Conservation (phyloP, 2,888 invertebrate species). For the Dendrolimus houi region DNA sequence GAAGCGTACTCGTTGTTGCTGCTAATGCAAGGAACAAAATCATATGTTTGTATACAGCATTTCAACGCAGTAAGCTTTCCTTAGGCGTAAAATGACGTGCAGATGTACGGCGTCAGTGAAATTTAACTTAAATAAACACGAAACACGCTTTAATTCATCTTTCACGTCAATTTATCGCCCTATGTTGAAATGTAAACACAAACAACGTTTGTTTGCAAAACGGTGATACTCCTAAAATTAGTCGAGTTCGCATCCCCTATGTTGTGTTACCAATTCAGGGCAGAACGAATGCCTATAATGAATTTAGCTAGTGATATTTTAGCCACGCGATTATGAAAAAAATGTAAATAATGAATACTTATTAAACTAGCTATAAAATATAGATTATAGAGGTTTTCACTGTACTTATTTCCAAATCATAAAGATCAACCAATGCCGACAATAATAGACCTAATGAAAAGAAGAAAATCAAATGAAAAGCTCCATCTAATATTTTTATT, state of each 20-base stretch:
- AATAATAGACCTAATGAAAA: no score
- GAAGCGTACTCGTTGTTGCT: background rate
- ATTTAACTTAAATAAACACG: constrained; percentile 22
- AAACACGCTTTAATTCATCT: constrained; percentile 21
- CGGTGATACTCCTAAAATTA: constrained; percentile 24
- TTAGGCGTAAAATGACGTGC: constrained; percentile 14
- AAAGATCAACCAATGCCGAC: no score
- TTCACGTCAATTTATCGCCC: constrained; percentile 25
- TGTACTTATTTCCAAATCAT: no score
- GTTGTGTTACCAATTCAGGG: constrained; percentile 9
- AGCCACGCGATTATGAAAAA: no score
- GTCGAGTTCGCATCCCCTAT: constrained; percentile 21
- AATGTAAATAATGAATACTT: no score
- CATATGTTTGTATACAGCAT: constrained; percentile 4
- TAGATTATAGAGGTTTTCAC: no score
- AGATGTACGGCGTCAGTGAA: constrained; percentile 16
- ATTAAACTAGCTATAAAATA: no score
- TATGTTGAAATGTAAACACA: constrained; percentile 23
- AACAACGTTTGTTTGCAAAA: constrained; percentile 23
- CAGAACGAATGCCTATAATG: background rate
- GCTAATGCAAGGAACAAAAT: background rate
- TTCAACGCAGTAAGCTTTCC: constrained; percentile 3
- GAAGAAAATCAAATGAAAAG: no score
- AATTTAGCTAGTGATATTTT: no score
- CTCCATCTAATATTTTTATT: no score